Percentiles rank a stretch among this genome's conserved stretches.
Conservation (phyloP, 2,113 vertebrate species). For the Jacana jacana region DNA sequence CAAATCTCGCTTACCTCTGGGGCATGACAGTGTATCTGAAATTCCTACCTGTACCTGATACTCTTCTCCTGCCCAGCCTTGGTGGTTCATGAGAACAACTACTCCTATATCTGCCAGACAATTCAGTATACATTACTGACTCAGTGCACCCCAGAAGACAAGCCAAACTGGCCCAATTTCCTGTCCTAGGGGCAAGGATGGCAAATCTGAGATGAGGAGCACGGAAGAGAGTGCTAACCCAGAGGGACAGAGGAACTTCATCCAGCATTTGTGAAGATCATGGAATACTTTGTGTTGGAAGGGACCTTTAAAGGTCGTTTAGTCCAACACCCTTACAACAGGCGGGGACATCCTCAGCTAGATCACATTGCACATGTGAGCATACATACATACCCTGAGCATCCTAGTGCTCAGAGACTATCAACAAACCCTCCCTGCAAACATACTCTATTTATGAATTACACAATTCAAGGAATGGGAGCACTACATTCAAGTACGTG, state of each 20-base stretch:
- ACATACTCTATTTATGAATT: not conserved
- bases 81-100: not conserved
- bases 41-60: not conserved
- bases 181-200: not conserved
- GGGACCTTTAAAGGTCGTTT: not conserved
- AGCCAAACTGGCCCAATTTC: not conserved
- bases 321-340: not conserved
- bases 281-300: not conserved
- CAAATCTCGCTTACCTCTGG: not conserved
- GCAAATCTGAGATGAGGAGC: not conserved
- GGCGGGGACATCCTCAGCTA: not conserved
- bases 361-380: not conserved
- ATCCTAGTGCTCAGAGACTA: not conserved
- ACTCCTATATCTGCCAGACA: not conserved
- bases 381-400: no score
- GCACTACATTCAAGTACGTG: not conserved
- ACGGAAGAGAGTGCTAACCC: not conserved
- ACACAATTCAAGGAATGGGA: not conserved
- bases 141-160: not conserved
- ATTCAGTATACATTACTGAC: not conserved
- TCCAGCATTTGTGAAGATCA: not conserved
- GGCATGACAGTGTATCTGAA: not conserved
- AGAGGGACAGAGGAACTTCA: not conserved
- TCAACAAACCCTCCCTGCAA: not conserved
- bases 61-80: not conserved